A percentile compares a stretch with the other conserved stretches of the same genome.
These are phyloP conservation scores for Hypena proboscidalis DNA, from an alignment of 2,888 invertebrate species.

Conservation along the genomic window DNA sequence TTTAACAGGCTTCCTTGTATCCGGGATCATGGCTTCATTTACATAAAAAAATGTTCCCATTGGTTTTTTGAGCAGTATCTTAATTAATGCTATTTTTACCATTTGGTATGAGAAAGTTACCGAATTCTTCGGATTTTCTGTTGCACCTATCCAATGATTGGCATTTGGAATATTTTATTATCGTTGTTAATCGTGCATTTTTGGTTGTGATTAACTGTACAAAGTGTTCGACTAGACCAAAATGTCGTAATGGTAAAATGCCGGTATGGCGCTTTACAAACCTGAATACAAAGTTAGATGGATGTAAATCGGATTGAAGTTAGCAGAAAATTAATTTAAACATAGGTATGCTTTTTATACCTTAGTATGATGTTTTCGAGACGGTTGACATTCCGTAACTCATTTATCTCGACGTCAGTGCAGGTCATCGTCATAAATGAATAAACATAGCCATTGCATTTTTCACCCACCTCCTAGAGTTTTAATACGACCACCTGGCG, in stretches of 20 bases:
- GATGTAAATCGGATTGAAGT: constrained; percentile 16
- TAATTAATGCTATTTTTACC: too few species aligned
- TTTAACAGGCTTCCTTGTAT: constrained; percentile 28
- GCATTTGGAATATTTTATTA: constrained; percentile 20
- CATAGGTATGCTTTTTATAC: too few species aligned
- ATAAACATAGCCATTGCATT: constrained; percentile 2
- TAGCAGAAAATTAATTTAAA: constrained; percentile 10
- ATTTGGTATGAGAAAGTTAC: constrained; percentile 25
- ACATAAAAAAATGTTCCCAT: constrained; percentile 2
- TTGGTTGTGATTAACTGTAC: constrained; percentile 28
- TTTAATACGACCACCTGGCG: constrained; percentile 21
- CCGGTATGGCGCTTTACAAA: constrained; percentile 13
- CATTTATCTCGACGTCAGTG: too few species aligned
- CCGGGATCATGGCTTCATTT: constrained; percentile 26
- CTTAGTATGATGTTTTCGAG: too few species aligned
- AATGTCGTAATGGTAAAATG: constrained; percentile 31
- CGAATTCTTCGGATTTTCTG: constrained; percentile 12
- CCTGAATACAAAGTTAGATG: constrained; percentile 29
- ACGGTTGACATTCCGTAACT: too few species aligned
- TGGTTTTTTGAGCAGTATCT: not conserved
- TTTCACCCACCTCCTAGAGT: constrained; percentile 9
- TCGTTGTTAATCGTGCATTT: constrained; percentile 24
- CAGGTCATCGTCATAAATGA: constrained; percentile 1
- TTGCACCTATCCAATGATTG: constrained; percentile 13
- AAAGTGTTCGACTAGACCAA: constrained; percentile 15